Percentiles rank a stretch among this genome's conserved stretches.
Evolutionary conservation across 2,888 invertebrate species (phyloP).

Genomic region (Thalpophila matura): DNA sequence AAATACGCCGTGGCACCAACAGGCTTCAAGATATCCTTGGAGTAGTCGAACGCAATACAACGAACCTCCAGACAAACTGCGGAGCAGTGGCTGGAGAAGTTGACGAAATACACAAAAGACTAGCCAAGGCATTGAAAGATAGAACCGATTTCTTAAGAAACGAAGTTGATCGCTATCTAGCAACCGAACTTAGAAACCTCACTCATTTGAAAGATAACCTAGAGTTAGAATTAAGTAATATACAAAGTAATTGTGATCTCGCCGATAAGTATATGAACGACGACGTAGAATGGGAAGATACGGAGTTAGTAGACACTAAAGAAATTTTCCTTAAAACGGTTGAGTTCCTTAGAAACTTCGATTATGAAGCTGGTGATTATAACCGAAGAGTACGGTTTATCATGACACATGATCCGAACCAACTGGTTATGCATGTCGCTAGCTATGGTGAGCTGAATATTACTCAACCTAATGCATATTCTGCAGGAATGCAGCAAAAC

Average conservation of each 20-base stretch:
- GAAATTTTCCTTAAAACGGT: constrained; percentile 98
- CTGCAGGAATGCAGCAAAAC: constrained; percentile 90
- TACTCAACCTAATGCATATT: constrained; percentile 91
- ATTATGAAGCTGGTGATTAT: constrained; percentile 98
- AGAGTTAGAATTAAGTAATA: constrained; percentile 98
- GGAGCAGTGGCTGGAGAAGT: constrained; percentile 98
- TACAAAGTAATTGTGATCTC: constrained; percentile 98
- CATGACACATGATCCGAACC: constrained; percentile 97
- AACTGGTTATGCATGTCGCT: constrained; percentile 96
- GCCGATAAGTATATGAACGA: constrained; percentile 98
- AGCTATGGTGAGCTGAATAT: constrained; percentile 98
- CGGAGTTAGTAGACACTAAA: constrained; percentile 98
- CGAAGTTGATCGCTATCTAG: constrained; percentile 98
- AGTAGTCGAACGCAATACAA: constrained; percentile 96
- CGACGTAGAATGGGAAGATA: constrained; percentile 97
- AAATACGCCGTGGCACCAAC: constrained; percentile 96
- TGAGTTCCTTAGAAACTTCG: constrained; percentile 98
- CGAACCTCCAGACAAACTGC: constrained; percentile 97
- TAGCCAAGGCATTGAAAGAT: constrained; percentile 97
- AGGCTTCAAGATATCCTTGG: constrained; percentile 96
- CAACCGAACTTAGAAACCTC: constrained; percentile 96
- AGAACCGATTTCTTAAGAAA: constrained; percentile 96
- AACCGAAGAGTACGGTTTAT: constrained; percentile 96
- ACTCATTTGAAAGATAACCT: constrained; percentile 97
- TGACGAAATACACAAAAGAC: constrained; percentile 96